Percentiles rank a stretch among this genome's conserved stretches.
Conservation (phyloP, 1,140 invertebrate species). For the Nasonia vitripennis region DNA sequence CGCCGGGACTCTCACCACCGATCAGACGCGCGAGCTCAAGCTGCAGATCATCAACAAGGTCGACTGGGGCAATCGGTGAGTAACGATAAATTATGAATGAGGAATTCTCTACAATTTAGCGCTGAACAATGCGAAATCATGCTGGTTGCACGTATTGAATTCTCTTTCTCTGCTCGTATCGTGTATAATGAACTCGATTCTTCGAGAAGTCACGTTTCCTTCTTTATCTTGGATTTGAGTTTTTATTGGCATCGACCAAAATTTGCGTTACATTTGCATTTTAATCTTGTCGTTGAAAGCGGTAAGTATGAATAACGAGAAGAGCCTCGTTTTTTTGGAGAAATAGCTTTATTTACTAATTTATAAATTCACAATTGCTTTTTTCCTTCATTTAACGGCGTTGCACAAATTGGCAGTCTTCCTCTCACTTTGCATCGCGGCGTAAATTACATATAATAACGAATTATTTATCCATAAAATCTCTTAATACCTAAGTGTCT, state of each 20-base stretch:
- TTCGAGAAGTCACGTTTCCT: neutral
- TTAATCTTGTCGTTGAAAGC: neutral
- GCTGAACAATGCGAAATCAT: neutral
- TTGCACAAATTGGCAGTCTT: conserved; percentile 68
- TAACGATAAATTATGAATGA: conserved; percentile 58
- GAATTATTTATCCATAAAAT: conserved; percentile 53
- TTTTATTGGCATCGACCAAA: neutral
- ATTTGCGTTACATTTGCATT: neutral
- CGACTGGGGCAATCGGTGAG: conserved; percentile 96
- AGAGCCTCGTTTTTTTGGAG: conserved; percentile 18
- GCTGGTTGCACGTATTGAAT: neutral
- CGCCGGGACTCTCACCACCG: conserved; percentile 90
- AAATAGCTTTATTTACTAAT: conserved; percentile 56
- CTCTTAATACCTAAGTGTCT: conserved; percentile 46
- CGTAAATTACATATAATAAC: conserved; percentile 54
- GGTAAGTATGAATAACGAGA: neutral
- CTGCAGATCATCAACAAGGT: conserved; percentile 92
- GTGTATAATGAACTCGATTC: neutral
- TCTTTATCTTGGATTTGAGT: no score
- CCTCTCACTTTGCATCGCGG: conserved; percentile 58
- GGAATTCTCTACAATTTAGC: conserved; percentile 3
- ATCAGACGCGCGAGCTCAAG: conserved; percentile 90
- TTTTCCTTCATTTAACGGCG: conserved; percentile 44
- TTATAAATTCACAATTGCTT: conserved; percentile 53
- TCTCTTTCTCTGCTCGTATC: neutral